phyloP scores from a whole-genome alignment of 2,888 invertebrate species.

The Lottia gigantea region DNA sequence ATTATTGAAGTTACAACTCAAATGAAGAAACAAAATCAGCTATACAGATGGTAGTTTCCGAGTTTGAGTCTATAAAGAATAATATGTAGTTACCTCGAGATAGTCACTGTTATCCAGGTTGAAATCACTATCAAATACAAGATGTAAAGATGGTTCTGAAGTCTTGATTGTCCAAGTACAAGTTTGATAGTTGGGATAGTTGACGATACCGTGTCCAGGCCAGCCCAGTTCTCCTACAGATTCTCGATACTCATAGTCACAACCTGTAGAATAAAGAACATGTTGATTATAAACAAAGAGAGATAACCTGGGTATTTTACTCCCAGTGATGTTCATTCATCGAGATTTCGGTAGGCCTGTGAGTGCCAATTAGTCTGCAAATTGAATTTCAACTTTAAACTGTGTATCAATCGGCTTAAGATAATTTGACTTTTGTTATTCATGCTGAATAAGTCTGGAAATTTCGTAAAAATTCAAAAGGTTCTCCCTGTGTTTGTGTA shows the following conservation, averaged over 20 bases:
- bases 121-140: conserved; percentile 24
- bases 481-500: too few species aligned
- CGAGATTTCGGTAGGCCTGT: too few species aligned
- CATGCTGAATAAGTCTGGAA: too few species aligned
- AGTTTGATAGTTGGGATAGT: conserved; percentile 25
- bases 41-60: too few species aligned
- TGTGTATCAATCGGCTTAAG: too few species aligned
- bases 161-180: conserved; percentile 29
- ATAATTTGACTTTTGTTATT: too few species aligned
- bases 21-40: too few species aligned
- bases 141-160: conserved; percentile 3
- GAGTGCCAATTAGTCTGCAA: too few species aligned
- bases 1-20: too few species aligned
- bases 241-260: conserved; percentile 13
- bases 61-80: too few species aligned
- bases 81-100: conserved; percentile 28
- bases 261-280: conserved; percentile 23
- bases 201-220: conserved; percentile 29
- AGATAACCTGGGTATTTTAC: background rate
- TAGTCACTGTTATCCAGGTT: conserved; percentile 24
- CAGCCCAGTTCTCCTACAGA: conserved; percentile 26
- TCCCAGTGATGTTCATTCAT: background rate
- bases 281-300: background rate
- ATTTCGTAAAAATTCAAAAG: too few species aligned
- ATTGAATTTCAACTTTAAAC: too few species aligned